Conservation (phyloP, 2,113 vertebrate species). For the Sinocyclocheilus anophthalmus region DNA sequence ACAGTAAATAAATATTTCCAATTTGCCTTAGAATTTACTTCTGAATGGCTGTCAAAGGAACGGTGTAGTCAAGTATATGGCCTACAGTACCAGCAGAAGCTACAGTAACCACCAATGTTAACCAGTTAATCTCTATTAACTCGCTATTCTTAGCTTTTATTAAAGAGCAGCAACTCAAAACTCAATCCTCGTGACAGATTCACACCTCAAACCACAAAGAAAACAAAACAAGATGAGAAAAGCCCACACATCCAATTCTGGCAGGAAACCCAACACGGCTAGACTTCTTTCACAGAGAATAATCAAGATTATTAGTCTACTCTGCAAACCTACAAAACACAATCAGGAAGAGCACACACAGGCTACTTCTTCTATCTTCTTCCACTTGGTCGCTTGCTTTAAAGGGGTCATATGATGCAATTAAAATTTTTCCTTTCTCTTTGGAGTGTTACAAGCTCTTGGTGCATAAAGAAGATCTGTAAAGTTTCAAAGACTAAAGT, state of each 20-base stretch:
- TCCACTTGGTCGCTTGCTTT: conserved; percentile 4
- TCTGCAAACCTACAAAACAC: conserved; percentile 10
- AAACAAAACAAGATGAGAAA: background rate
- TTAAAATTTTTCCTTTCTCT: too few relatives aligned
- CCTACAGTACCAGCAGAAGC: background rate
- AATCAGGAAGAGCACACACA: conserved; percentile 4
- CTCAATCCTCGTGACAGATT: background rate
- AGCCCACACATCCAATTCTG: conserved; percentile 15
- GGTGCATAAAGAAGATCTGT: too few relatives aligned
- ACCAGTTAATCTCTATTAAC: background rate
- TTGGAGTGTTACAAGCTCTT: too few relatives aligned
- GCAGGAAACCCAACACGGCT: conserved; percentile 33
- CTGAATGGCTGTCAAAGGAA: background rate
- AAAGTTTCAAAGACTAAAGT: too few relatives aligned
- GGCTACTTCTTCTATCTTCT: conserved; percentile 28
- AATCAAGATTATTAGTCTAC: conserved; percentile 24
- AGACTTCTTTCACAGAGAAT: conserved; percentile 19
- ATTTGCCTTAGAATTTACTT: background rate
- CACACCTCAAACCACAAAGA: background rate
- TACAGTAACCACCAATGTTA: background rate
- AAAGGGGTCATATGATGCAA: too few relatives aligned
- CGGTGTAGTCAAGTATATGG: background rate
- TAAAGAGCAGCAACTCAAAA: conserved; percentile 28
- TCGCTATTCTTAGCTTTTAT: background rate
- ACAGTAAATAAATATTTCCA: background rate